Percentiles rank a stretch among this genome's conserved stretches.
Conservation (phyloP, 2,888 invertebrate species). For the Acheta domesticus region DNA sequence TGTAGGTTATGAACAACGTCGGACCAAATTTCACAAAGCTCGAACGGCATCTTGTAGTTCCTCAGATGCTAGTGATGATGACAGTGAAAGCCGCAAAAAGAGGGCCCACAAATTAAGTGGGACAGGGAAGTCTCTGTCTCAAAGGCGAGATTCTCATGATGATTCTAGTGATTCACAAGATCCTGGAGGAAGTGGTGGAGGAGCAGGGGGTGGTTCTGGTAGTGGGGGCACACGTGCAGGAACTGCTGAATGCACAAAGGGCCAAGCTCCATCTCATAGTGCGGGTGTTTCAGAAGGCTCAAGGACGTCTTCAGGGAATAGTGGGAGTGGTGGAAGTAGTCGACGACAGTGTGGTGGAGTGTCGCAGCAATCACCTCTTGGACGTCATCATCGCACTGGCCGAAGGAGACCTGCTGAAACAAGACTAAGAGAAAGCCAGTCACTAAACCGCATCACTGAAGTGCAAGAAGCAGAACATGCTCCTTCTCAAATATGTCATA, state of each 20-base stretch:
- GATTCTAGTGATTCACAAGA: constrained; percentile 84
- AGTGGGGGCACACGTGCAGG: constrained; percentile 23
- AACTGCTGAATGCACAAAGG: constrained; percentile 33
- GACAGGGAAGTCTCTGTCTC: constrained; percentile 56
- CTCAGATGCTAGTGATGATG: constrained; percentile 88
- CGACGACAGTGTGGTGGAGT: constrained; percentile 45
- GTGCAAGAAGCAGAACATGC: constrained; percentile 67
- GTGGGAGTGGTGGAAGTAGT: constrained; percentile 41
- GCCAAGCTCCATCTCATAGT: constrained; percentile 35
- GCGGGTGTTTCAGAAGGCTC: constrained; percentile 34
- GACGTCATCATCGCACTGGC: constrained; percentile 54
- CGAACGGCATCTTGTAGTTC: constrained; percentile 89
- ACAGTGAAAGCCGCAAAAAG: constrained; percentile 78
- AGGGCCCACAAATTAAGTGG: constrained; percentile 63
- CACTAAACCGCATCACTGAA: constrained; percentile 79
- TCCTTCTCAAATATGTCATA: constrained; percentile 30
- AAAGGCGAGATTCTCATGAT: constrained; percentile 75
- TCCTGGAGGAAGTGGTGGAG: constrained; percentile 54
- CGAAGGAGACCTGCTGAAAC: constrained; percentile 61
- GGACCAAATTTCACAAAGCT: constrained; percentile 67
- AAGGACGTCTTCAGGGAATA: constrained; percentile 38
- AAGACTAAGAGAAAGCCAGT: constrained; percentile 74
- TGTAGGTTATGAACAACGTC: constrained; percentile 54
- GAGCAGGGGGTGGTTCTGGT: constrained; percentile 43
- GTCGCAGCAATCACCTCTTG: constrained; percentile 46